phyloP scores from a whole-genome alignment of 1,140 invertebrate species.

The Pseudomyrmex concolor region DNA sequence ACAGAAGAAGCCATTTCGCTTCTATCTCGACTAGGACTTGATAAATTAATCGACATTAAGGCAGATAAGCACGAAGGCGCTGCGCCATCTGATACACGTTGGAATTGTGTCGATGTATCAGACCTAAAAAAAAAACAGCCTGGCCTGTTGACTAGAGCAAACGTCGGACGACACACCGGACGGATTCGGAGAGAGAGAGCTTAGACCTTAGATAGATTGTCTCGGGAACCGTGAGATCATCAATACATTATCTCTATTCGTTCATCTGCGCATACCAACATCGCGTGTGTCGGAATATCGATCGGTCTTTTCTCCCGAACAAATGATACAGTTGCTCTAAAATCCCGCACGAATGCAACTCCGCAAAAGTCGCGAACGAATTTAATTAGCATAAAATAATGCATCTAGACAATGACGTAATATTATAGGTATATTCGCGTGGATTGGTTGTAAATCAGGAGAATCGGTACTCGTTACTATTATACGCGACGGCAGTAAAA shows the following conservation, averaged over 20 bases:
- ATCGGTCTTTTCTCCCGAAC: constrained; percentile 11
- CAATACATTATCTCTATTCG: constrained; percentile 63
- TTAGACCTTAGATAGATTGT: constrained; percentile 44
- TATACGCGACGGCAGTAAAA: constrained; percentile 14
- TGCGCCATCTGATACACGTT: constrained; percentile 39
- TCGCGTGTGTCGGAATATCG: constrained; percentile 5
- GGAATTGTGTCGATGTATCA: constrained; percentile 50
- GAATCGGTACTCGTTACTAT: constrained; percentile 5
- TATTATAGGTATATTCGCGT: not conserved
- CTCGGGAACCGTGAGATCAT: constrained; percentile 61
- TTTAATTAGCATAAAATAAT: constrained; percentile 40
- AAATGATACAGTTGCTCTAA: constrained; percentile 23
- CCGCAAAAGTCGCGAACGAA: not conserved
- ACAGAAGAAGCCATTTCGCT: constrained; percentile 47
- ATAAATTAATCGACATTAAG: constrained; percentile 75
- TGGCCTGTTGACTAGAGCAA: constrained; percentile 34
- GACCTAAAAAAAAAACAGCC: constrained; percentile 45
- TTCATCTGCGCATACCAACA: constrained; percentile 58
- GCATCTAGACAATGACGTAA: not conserved
- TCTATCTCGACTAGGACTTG: constrained; percentile 58
- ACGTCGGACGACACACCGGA: constrained; percentile 27
- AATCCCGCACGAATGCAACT: not conserved
- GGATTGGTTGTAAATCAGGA: constrained; percentile 27
- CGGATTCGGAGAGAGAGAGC: not conserved
- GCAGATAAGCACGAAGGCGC: constrained; percentile 60